phyloP scores from a whole-genome alignment of 2,113 vertebrate genomes.

The Strigops habroptila region DNA sequence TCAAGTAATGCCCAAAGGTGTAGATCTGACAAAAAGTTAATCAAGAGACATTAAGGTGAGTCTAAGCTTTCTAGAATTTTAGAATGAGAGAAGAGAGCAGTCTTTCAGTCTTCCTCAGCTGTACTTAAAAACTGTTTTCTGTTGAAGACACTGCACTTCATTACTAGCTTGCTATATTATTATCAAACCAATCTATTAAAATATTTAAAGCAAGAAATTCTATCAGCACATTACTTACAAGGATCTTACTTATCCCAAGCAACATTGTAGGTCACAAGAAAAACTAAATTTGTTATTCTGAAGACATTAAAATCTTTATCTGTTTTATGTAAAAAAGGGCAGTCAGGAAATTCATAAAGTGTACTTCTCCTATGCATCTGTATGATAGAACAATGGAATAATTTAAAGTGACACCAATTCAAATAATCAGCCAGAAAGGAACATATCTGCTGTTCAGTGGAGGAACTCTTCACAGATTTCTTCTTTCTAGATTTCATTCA shows the following conservation, averaged over 20 bases:
- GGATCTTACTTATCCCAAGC: not conserved
- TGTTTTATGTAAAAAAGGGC: not conserved
- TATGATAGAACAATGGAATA: not conserved
- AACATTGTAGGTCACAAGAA: not conserved
- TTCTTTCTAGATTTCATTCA: not conserved
- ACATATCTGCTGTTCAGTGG: not conserved
- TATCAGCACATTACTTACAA: not conserved
- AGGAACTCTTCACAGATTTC: not conserved
- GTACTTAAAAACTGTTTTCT: not conserved
- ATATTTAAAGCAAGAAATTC: not conserved
- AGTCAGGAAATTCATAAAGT: not conserved
- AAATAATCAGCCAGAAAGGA: not conserved
- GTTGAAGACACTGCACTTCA: not conserved
- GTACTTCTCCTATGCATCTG: not conserved
- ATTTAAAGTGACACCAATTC: not conserved
- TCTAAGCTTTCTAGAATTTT: not conserved
- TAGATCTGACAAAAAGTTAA: not conserved
- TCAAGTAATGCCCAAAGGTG: not conserved
- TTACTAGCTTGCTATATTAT: not conserved
- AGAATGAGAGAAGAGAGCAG: not conserved
- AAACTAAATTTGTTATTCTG: not conserved
- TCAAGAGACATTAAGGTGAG: not conserved
- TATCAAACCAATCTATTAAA: not conserved
- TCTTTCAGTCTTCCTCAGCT: not conserved
- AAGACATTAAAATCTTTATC: not conserved